Percentiles rank a stretch among this genome's conserved stretches.
Conservation (phyloP, 64 coral and sea anemone genomes). For the Acropora tenuis region DNA sequence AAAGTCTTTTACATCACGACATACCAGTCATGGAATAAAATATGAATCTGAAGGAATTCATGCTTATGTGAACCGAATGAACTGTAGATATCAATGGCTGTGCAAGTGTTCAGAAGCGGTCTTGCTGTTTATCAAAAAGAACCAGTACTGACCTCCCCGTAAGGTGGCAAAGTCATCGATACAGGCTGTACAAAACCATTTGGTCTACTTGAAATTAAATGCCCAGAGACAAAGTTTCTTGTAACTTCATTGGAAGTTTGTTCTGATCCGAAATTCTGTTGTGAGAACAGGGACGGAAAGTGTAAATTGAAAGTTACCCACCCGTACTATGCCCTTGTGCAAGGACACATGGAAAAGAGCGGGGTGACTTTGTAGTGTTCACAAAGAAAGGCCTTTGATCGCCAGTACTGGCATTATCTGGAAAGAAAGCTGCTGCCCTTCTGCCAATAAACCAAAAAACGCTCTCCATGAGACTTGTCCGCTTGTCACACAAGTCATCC, state of each 20-base stretch:
- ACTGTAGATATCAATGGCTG: neutral
- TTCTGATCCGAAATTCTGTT: constrained; percentile 1
- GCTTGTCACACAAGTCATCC: no score
- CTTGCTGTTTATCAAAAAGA: constrained; percentile 11
- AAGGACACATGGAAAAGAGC: constrained; percentile 29
- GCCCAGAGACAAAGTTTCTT: constrained; percentile 22
- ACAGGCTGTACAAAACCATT: constrained; percentile 18
- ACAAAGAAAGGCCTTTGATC: constrained; percentile 35
- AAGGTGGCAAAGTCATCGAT: constrained; percentile 55
- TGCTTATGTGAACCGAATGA: constrained; percentile 28
- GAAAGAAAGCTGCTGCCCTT: neutral
- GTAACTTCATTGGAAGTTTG: constrained; percentile 50
- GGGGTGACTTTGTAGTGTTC: constrained; percentile 40
- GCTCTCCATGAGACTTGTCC: no score
- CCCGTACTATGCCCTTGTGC: constrained; percentile 26
- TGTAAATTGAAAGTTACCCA: constrained; percentile 21
- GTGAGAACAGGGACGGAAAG: neutral
- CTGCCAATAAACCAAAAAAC: neutral
- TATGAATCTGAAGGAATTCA: constrained; percentile 32
- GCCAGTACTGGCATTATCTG: constrained; percentile 10
- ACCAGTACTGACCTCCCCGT: constrained; percentile 18
- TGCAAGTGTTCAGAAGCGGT: constrained; percentile 9
- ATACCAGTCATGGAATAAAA: constrained; percentile 30
- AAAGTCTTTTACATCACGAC: neutral
- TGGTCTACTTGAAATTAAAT: constrained; percentile 46